Evolutionary conservation across 2,888 invertebrate genomes (phyloP), one percentile per base, ranked within the genome.

Genomic region (Drosophila nr. perissopoda): DNA sequence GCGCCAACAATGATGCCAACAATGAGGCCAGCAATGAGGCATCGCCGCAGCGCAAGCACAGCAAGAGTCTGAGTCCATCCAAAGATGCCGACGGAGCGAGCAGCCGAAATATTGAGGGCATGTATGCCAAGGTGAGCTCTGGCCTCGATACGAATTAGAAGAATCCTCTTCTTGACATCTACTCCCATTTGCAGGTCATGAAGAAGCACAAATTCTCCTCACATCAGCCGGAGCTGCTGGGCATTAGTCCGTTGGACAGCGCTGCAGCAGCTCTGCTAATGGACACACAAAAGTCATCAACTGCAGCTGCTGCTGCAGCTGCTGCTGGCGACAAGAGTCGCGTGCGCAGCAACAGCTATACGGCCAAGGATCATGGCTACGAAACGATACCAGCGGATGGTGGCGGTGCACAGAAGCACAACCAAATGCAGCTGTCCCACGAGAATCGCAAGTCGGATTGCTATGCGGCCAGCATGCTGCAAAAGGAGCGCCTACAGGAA

Each of bases 51-150:
- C 88, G 90, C 7, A 58, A 94, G 93, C 82, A 88, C 54, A 87
- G 89, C 75, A 90, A 93, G 93, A 90, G 93, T 91, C 84, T 94
- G 53, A 95, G 95, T 89, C 95, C 95, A 1, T 94, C 95, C 29
- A 95, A 95, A 76, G 96, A 96, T 81, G 93, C 97, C 13, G 97
- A 97, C 79, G n/a, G 27, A 27, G 8, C 8, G n/a, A 97, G 97
- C 87, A 96, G 59, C 25, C 57, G 84, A 11, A 84, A 84, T 38
- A 93, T 97, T n/a, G 97, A 97, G 84, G 97, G 97, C 87, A 96
- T 98, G 96, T 98, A 98, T 92, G 97, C 97, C 2, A 98, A 97
- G 94, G 97, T 97, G 27, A 95, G 95, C 3, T 2, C 5, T 21
- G 18, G 18, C 36, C 16, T 16, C 13, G 0, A 13, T 34, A 5